Conservation (phyloP, 1,140 invertebrate species). For the Sinella curviseta region DNA sequence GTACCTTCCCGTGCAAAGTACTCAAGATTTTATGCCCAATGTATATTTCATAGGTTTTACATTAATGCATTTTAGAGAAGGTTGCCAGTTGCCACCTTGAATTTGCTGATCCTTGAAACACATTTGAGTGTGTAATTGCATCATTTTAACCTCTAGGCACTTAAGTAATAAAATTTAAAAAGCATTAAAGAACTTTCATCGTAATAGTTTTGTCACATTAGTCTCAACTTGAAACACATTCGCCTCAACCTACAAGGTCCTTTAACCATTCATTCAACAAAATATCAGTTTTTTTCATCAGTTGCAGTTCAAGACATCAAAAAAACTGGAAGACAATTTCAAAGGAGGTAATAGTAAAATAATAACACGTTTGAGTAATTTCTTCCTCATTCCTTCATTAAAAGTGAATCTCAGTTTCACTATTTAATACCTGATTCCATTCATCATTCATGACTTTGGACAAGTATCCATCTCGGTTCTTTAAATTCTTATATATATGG, state of each 20-base stretch:
- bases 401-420: not conserved
- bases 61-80: too few species aligned
- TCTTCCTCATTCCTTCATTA: conserved; percentile 13
- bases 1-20: too few species aligned
- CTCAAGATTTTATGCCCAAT: too few species aligned
- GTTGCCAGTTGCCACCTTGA: too few species aligned
- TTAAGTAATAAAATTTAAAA: not conserved
- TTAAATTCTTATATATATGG: not conserved
- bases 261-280: not conserved
- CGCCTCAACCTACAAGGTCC: not conserved
- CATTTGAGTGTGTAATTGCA: not conserved
- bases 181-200: not conserved
- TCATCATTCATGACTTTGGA: not conserved
- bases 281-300: too few species aligned
- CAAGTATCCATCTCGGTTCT: not conserved
- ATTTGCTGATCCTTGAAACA: too few species aligned
- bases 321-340: not conserved
- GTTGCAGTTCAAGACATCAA: not conserved
- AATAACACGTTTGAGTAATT: not conserved
- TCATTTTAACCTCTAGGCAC: not conserved
- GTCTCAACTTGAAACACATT: not conserved
- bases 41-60: too few species aligned
- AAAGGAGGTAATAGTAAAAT: not conserved
- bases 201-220: not conserved
- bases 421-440: not conserved